Base-by-base conservation (phyloP, 2,888 invertebrate species). In the Drosophila nr. fundita region DNA sequence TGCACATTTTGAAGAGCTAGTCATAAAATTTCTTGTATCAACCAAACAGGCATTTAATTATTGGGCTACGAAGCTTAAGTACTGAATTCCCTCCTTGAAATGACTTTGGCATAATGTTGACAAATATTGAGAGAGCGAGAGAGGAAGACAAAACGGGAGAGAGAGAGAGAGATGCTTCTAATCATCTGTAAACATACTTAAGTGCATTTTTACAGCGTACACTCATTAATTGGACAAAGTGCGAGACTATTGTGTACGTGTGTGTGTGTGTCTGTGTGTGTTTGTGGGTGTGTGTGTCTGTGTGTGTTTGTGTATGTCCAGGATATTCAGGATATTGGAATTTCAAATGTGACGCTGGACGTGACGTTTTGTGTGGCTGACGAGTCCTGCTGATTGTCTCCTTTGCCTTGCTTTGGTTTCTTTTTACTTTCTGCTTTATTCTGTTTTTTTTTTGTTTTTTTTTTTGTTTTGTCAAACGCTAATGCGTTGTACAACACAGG, bases 281-380 rank as follows among this genome's bases (percentile, higher is more conserved):
- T 10, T 10, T 8, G 30, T 30, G 15, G 24, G 59, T 61, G 32
- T n/a, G 32, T 34, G 21, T 61, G 36, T 38, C 4, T 21, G 29
- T 50, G 48, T 38, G 53, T 50, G 15, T 58, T 8, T 38, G 36
- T 40, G 57, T 42, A 6, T 42, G 10, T n/a, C 45, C 50, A 67
- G 21, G 73, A 65, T 68, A 76, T 77, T 62, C 80, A 78, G 77
- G 77, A 78, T 78, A 78, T 78, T 78, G 80, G 80, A 80, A 81
- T 73, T 73, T 74, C 65, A 67, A 73, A 78, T 78, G 73, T 77
- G 77, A 79, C 64, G 45, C 73, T 65, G 76, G 71, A 83, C 81
- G 80, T 83, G 73, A 82, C 71, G 52, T 68, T 69, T 63, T 71
- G 62, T 73, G 62, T 54, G 58, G 45, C 70, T 61, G 61, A 72